phyloP scores from a whole-genome alignment of 2,888 invertebrate genomes.

The Hirtodrosophila trivittata region DNA sequence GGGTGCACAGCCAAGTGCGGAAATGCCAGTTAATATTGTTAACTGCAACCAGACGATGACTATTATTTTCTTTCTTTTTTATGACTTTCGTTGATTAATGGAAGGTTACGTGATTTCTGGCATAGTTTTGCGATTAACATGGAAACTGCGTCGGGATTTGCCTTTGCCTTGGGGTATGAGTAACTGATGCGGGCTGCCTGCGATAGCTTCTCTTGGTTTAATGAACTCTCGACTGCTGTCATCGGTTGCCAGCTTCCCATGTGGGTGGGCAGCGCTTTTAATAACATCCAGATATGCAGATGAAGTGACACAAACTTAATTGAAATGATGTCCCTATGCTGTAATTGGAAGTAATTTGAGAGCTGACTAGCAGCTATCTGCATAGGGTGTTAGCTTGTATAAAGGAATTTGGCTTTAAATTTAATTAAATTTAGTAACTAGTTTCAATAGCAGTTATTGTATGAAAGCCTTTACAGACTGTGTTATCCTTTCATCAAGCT shows the following conservation, averaged over 20 bases:
- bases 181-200: conserved; percentile 56
- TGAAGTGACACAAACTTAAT: conserved; percentile 38
- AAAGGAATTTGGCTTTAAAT: too few relatives aligned
- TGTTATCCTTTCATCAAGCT: too few relatives aligned
- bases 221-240: conserved; percentile 48
- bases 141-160: conserved; percentile 33
- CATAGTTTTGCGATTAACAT: conserved; percentile 71
- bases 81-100: conserved; percentile 68
- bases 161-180: conserved; percentile 14
- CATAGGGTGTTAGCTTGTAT: too few relatives aligned
- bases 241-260: conserved; percentile 24
- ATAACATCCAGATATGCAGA: conserved; percentile 48
- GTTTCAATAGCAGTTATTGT: too few relatives aligned
- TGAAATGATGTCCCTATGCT: conserved; percentile 35
- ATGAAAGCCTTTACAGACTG: too few relatives aligned
- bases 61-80: conserved; percentile 49
- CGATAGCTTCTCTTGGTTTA: conserved; percentile 36
- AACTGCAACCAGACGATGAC: conserved; percentile 39
- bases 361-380: too few relatives aligned
- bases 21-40: conserved; percentile 64
- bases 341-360: conserved; percentile 40
- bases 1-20: conserved; percentile 56
- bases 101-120: conserved; percentile 71
- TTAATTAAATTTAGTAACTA: too few relatives aligned
- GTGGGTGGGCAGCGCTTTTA: conserved; percentile 61